A percentile compares a stretch with the other conserved stretches of the same genome.
Evolutionary conservation across 2,888 invertebrate species (phyloP).

Genomic region (Torymus auratus): DNA sequence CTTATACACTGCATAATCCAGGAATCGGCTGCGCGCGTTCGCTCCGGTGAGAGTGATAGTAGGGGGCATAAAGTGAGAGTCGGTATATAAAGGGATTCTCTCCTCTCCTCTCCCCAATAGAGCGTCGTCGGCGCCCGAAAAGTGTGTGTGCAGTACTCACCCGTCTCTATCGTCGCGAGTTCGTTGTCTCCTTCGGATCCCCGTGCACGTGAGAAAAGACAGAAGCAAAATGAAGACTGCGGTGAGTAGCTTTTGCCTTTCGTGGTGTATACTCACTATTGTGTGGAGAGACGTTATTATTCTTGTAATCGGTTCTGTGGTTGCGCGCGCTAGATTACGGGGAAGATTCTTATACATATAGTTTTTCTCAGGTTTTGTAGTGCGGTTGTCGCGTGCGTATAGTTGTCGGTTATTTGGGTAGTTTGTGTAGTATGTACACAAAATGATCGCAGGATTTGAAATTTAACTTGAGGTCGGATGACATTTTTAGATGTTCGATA

Average conservation of each 20-base stretch:
- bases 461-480: too few relatives aligned
- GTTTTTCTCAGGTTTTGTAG: too few relatives aligned
- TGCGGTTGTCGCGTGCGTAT: too few relatives aligned
- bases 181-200: not conserved
- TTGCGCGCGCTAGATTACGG: too few relatives aligned
- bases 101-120: constrained; percentile 68
- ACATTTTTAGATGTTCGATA: too few relatives aligned
- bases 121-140: constrained; percentile 30
- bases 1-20: constrained; percentile 32
- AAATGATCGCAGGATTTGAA: too few relatives aligned
- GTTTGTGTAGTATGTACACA: too few relatives aligned
- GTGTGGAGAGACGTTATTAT: too few relatives aligned
- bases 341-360: too few relatives aligned
- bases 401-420: too few relatives aligned
- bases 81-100: constrained; percentile 76
- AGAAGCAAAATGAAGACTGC: constrained; percentile 77
- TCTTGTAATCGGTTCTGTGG: too few relatives aligned
- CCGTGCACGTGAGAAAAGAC: too few relatives aligned
- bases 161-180: constrained; percentile 9
- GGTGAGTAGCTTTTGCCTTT: constrained; percentile 72
- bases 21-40: constrained; percentile 11
- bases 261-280: not conserved
- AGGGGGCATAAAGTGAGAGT: constrained; percentile 70
- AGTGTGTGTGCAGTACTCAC: not conserved
- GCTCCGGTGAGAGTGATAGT: not conserved